Percentiles rank a stretch among this genome's conserved stretches.
phyloP scores from a whole-genome alignment of 2,113 vertebrate genomes.

The Carassius carassius region DNA sequence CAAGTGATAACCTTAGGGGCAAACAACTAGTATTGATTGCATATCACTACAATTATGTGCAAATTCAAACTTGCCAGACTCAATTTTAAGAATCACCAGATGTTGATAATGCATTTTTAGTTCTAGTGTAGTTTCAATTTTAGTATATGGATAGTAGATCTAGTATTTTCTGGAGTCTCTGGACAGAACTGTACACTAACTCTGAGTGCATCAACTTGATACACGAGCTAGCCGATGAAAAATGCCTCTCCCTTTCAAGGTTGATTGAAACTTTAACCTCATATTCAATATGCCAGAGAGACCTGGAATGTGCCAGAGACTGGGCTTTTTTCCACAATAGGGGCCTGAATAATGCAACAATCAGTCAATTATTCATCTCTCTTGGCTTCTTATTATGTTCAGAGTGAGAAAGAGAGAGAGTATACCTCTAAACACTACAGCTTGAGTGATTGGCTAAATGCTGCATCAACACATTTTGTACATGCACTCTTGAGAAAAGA shows the following conservation, averaged over 20 bases:
- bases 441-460: constrained; percentile 32
- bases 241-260: constrained; percentile 88
- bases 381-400: constrained; percentile 31
- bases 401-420: constrained; percentile 13
- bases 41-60: not conserved
- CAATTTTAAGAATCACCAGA: not conserved
- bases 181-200: constrained; percentile 8
- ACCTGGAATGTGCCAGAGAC: constrained; percentile 82
- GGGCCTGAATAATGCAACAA: constrained; percentile 34
- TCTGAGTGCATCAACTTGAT: constrained; percentile 19
- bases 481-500: constrained; percentile 4
- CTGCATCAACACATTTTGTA: constrained; percentile 23
- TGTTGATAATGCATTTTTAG: not conserved
- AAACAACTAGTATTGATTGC: not conserved
- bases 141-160: not conserved
- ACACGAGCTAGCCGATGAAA: constrained; percentile 53
- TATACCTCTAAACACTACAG: constrained; percentile 12
- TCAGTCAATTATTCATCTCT: constrained; percentile 57
- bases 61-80: not conserved
- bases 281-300: constrained; percentile 86
- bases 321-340: constrained; percentile 23
- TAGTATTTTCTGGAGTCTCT: not conserved
- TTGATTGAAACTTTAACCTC: constrained; percentile 92
- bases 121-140: not conserved
- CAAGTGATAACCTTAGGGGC: not conserved